Evolutionary conservation across 2,113 vertebrate genomes (phyloP).

Genomic region (Nycticryphes semicollaris): DNA sequence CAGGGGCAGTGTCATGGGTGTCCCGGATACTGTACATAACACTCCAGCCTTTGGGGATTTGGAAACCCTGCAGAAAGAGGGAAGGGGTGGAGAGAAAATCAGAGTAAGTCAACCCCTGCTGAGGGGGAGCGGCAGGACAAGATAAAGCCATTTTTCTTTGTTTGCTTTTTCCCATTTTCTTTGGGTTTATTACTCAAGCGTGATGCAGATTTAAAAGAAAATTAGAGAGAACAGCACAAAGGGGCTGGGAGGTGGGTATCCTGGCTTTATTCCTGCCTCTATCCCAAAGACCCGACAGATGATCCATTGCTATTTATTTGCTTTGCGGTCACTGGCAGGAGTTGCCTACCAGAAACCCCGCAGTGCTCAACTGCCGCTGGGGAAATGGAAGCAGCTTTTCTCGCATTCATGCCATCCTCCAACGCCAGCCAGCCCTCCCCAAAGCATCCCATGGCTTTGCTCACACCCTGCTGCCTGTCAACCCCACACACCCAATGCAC

Average conservation of each 20-base stretch:
- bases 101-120: neutral
- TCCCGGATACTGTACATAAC: conserved; percentile 99
- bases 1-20: conserved; percentile 92
- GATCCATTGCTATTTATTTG: neutral
- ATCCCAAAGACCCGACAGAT: fast-evolving
- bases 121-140: fast-evolving
- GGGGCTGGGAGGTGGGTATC: neutral
- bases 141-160: neutral
- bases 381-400: neutral
- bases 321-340: neutral
- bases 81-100: neutral
- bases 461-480: neutral
- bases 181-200: fast-evolving
- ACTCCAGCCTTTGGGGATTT: conserved; percentile 98
- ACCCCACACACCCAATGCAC: neutral
- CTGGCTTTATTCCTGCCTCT: neutral
- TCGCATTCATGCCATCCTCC: fast-evolving
- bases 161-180: neutral
- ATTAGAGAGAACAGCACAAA: fast-evolving
- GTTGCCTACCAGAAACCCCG: neutral
- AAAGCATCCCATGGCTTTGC: neutral
- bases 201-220: neutral
- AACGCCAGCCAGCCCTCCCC: neutral
- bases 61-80: conserved; percentile 83
- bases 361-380: fast-evolving